Base-by-base conservation (phyloP, 1,140 invertebrate species). In the Drosophila sechellia region DNA sequence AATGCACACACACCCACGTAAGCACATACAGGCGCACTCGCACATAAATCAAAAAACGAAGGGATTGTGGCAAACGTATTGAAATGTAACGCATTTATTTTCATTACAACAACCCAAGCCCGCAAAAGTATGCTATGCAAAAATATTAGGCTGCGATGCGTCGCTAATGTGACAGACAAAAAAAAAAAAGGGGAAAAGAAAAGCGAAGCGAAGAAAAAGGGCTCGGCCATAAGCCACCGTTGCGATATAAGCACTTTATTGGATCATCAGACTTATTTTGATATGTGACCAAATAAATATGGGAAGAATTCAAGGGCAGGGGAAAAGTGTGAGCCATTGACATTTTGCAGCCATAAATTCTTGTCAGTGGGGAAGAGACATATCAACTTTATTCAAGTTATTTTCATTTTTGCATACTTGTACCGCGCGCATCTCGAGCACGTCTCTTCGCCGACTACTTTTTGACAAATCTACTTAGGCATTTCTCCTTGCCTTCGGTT, bases 1-100 rank as follows among this genome's bases (percentile, higher is more conserved):
- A 83, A 79, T 13, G 59, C 80, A 83, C 56, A 64, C 57, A 17
- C 17, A 43, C 6, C 1, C 42, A 48, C 12, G n/a, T 4, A 6
- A n/a, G 8, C 27, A 56, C 22, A 37, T 11, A 46, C 25, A 40
- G 12, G 40, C 17, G 25, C 8, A 43, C 35, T 31, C 52, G 66
- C 52, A 77, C 77, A 89, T 89, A 89, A 89, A 89, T 89, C 84
- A 89, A 89, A 40, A 39, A 57, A 31, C 50, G 46, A 25, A 20
- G 43, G n/a, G 48, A 43, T 42, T 25, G 59, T 12, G 45, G 40
- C 69, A 60, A 84, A 84, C 77, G 84, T 89, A 89, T 89, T 89
- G 84, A 89, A 89, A 89, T 89, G 84, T 89, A 89, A 89, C 84
- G 84, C 84, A 89, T 89, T 89, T 89, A 84, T 89, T 89, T 89